A percentile compares a stretch with the other conserved stretches of the same genome.
These are phyloP conservation scores for Agrilus planipennis DNA, from an alignment of 1,140 invertebrate genomes.

Conservation along the genomic window DNA sequence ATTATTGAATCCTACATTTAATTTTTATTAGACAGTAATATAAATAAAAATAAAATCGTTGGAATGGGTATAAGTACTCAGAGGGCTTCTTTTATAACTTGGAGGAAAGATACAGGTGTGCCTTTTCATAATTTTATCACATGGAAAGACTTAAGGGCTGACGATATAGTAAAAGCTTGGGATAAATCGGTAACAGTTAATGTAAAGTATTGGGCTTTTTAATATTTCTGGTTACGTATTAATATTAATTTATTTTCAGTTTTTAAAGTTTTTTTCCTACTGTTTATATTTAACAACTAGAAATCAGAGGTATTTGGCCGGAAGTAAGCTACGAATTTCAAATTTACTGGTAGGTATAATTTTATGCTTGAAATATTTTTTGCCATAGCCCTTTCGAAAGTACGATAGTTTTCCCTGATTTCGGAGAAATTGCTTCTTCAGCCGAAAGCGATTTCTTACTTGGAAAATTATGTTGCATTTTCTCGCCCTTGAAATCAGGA, in stretches of 20 bases:
- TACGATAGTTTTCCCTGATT: too few species aligned
- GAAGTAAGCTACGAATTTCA: slow-evolving; percentile 46
- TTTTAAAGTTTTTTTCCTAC: slow-evolving; percentile 41
- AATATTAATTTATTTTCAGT: slow-evolving; percentile 11
- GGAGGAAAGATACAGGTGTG: slow-evolving; percentile 69
- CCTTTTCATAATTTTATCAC: slow-evolving; percentile 90
- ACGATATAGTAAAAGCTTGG: slow-evolving; percentile 68
- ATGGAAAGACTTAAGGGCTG: slow-evolving; percentile 88
- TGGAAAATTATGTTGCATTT: too few species aligned
- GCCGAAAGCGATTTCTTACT: too few species aligned
- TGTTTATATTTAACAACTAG: slow-evolving; percentile 63
- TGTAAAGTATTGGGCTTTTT: slow-evolving; percentile 9
- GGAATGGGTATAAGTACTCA: slow-evolving; percentile 75
- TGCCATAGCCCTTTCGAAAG: too few species aligned
- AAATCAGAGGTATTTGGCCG: slow-evolving; percentile 67
- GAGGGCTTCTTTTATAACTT: slow-evolving; percentile 77
- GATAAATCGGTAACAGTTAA: slow-evolving; percentile 70
- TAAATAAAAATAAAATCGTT: not conserved
- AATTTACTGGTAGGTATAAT: slow-evolving; percentile 21
- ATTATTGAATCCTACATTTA: not conserved
- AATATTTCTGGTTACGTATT: slow-evolving; percentile 2
- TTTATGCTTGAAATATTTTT: not conserved
- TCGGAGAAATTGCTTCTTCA: too few species aligned
- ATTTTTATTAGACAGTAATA: not conserved
- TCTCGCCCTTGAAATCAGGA: too few species aligned